Conservation (phyloP, 2,888 invertebrate genomes). For the Cremastobaeus sp. region DNA sequence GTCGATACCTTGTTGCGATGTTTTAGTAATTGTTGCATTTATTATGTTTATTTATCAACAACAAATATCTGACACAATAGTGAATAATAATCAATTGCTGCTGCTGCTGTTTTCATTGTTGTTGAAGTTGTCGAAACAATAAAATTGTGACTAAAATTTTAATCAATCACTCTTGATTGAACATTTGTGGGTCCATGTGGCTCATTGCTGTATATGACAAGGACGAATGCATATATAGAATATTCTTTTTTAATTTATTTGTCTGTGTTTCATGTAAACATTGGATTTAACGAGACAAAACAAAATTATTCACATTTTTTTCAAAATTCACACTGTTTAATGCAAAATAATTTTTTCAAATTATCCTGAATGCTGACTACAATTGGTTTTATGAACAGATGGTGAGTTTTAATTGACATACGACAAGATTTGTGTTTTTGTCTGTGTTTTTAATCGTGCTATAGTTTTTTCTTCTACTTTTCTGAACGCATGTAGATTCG, state of each 20-base stretch:
- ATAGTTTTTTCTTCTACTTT: slow-evolving; percentile 2
- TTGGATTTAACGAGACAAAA: slow-evolving; percentile 47
- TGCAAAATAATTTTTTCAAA: slow-evolving; percentile 72
- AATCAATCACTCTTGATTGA: too few species aligned
- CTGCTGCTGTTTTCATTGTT: too few species aligned
- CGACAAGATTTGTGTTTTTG: slow-evolving; percentile 68
- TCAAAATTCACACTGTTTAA: slow-evolving; percentile 66
- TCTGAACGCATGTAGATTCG: not conserved
- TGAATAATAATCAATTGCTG: too few species aligned
- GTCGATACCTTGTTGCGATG: not conserved
- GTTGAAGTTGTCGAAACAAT: too few species aligned
- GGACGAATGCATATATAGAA: slow-evolving; percentile 14
- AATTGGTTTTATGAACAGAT: slow-evolving; percentile 75
- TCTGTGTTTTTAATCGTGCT: slow-evolving; percentile 62
- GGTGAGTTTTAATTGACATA: slow-evolving; percentile 75
- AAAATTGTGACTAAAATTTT: too few species aligned
- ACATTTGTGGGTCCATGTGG: too few species aligned
- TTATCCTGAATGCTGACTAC: slow-evolving; percentile 75
- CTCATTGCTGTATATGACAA: too few species aligned
- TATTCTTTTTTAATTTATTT: slow-evolving; percentile 42
- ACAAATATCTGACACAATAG: too few species aligned
- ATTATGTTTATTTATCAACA: not conserved
- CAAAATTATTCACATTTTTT: slow-evolving; percentile 37
- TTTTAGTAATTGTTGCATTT: not conserved
- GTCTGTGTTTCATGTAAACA: slow-evolving; percentile 58